phyloP scores from a whole-genome alignment of 2,113 vertebrate genomes.

The Lepus americanus region DNA sequence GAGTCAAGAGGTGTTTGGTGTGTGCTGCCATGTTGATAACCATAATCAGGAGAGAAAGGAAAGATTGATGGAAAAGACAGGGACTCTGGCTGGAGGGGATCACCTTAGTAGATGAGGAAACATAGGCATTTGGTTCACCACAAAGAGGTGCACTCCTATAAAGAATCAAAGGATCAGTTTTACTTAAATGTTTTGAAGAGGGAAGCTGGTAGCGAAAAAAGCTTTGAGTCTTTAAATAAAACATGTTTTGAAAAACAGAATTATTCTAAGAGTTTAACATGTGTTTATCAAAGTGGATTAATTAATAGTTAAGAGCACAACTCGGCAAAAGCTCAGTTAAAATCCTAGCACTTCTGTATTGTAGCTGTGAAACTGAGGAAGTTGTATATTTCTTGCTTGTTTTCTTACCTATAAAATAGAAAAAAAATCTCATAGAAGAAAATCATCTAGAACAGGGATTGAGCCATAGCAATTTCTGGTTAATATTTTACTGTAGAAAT shows the following conservation, averaged over 20 bases:
- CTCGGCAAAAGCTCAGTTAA: neutral
- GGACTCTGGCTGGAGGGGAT: neutral
- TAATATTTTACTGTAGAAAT: neutral
- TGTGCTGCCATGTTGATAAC: neutral
- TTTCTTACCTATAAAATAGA: neutral
- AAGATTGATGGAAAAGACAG: neutral
- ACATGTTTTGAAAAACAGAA: neutral
- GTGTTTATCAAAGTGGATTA: neutral
- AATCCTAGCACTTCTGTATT: neutral
- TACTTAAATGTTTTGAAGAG: neutral
- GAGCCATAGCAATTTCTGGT: neutral
- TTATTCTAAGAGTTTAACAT: neutral
- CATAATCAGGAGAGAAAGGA: neutral
- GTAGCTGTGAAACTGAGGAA: neutral
- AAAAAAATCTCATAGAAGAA: neutral
- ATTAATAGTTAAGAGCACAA: neutral
- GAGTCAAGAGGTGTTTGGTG: neutral
- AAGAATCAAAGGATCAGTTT: neutral
- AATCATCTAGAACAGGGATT: neutral
- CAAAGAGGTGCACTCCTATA: neutral
- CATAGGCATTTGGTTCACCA: too few species aligned
- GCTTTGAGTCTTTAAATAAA: neutral
- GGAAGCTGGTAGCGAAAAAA: neutral
- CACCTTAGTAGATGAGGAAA: neutral
- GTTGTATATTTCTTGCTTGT: neutral